These are phyloP conservation scores for Alouatta palliata DNA, from an alignment of 2,113 vertebrate species.

Conservation along the genomic window DNA sequence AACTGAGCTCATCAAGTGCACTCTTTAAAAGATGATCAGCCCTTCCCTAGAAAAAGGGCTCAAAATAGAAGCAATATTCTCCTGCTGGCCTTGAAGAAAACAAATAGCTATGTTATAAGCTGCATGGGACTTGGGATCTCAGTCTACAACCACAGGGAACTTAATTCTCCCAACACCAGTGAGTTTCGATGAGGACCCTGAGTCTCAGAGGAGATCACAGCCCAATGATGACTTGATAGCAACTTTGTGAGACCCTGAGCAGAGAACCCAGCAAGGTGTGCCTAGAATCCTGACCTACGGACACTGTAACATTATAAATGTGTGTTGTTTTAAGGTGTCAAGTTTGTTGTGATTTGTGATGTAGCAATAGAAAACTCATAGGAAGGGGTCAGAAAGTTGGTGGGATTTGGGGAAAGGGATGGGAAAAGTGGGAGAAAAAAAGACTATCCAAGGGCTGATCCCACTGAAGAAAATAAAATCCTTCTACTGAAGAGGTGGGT, in stretches of 20 bases:
- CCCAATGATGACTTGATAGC: accelerated
- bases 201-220: not conserved
- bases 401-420: not conserved
- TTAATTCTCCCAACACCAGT: not conserved
- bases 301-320: not conserved
- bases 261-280: not conserved
- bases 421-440: not conserved
- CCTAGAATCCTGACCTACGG: not conserved
- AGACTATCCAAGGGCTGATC: not conserved
- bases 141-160: not conserved
- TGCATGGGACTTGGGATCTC: not conserved
- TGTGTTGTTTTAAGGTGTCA: not conserved
- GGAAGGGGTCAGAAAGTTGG: not conserved
- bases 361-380: not conserved
- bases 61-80: not conserved
- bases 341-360: not conserved
- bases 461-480: not conserved
- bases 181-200: not conserved
- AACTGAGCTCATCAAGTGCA: not conserved
- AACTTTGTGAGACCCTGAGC: not conserved
- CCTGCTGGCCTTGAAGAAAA: not conserved
- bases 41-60: not conserved
- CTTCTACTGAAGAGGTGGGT: not conserved
- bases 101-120: not conserved
- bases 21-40: not conserved